Evolutionary conservation across 2,113 vertebrate genomes (phyloP).

Genomic region (Eidolon helvum): DNA sequence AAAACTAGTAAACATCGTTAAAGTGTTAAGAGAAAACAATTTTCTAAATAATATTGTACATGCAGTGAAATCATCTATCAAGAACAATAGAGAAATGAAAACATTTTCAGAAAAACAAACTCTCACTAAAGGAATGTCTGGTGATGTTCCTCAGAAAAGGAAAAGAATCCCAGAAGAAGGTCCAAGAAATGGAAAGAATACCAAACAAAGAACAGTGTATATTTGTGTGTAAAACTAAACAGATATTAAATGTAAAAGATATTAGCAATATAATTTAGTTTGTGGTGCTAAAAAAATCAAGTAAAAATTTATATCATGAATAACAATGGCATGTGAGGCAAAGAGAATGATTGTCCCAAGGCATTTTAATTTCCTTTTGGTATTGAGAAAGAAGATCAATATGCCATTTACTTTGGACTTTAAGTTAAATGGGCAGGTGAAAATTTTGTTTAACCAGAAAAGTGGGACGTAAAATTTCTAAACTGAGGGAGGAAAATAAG

Average conservation of each 20-base stretch:
- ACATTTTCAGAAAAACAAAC: conserved; percentile 31
- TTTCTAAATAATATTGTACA: background rate
- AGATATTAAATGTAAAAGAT: background rate
- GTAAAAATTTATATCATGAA: background rate
- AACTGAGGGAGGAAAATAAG: background rate
- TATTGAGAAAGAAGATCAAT: background rate
- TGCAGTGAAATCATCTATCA: background rate
- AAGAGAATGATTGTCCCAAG: background rate
- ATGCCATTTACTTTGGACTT: background rate
- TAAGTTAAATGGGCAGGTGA: background rate
- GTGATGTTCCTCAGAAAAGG: background rate
- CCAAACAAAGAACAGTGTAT: background rate
- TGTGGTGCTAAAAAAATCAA: background rate
- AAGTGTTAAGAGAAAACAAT: background rate
- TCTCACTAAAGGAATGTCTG: background rate
- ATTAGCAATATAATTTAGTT: background rate
- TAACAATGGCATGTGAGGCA: background rate
- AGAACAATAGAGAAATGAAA: background rate
- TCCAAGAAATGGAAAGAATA: background rate
- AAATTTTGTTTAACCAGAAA: background rate
- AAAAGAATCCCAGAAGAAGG: background rate
- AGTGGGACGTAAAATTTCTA: background rate
- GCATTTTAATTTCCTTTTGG: background rate
- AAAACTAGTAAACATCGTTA: background rate
- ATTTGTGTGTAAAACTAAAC: background rate